Evolutionary conservation across 1,140 invertebrate genomes (phyloP).

Genomic region (Pseudachorutes palmiensis): DNA sequence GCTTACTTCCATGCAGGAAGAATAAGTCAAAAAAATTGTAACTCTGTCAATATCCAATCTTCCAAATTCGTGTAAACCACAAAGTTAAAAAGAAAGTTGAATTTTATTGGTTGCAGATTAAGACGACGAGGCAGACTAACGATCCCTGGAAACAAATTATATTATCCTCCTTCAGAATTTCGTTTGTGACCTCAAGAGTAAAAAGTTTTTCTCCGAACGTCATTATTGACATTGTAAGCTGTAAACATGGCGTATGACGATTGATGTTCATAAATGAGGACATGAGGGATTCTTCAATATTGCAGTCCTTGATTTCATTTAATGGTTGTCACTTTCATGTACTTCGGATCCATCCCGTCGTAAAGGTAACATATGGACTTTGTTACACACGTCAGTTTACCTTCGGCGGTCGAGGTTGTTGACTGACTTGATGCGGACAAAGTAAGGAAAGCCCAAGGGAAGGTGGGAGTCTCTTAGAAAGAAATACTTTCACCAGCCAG

Average conservation of each 20-base stretch:
- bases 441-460: neutral
- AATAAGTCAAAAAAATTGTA: neutral
- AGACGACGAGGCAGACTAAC: neutral
- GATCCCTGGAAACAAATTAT: neutral
- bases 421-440: neutral
- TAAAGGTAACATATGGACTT: neutral
- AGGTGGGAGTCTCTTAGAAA: neutral
- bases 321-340: neutral
- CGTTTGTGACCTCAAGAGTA: no score
- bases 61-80: neutral
- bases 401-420: constrained; percentile 2
- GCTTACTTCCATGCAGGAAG: neutral
- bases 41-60: neutral
- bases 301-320: constrained; percentile 4
- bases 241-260: no score
- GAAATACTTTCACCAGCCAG: constrained; percentile 1
- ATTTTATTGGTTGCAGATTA: neutral
- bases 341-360: neutral
- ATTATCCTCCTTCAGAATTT: neutral
- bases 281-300: neutral
- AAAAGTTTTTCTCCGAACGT: no score
- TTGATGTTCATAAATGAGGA: neutral
- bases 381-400: neutral
- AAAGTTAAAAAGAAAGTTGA: neutral
- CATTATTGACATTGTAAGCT: no score